Conservation (phyloP, 1,140 invertebrate genomes). For the Paracyclopina nana region DNA sequence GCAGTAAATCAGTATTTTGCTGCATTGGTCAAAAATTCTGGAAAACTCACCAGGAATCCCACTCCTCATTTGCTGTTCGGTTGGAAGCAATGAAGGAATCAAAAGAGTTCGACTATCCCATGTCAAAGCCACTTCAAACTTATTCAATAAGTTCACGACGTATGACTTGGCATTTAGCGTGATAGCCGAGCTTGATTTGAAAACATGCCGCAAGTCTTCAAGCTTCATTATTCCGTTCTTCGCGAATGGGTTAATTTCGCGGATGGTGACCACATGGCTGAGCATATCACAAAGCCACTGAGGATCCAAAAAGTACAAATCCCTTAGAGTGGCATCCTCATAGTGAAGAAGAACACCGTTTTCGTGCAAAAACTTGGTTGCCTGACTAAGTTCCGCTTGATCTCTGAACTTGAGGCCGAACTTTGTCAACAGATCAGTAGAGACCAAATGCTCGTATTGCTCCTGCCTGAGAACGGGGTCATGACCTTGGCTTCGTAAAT, state of each 20-base stretch:
- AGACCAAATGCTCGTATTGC: constrained; percentile 51
- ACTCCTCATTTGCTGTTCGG: constrained; percentile 43
- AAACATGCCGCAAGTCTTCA: constrained; percentile 77
- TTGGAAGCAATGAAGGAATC: constrained; percentile 75
- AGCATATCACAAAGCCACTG: constrained; percentile 97
- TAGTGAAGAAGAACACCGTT: constrained; percentile 95
- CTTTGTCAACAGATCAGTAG: constrained; percentile 42
- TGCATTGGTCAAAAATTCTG: too few relatives aligned
- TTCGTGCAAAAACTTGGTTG: constrained; percentile 88
- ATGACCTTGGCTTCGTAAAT: constrained; percentile 29
- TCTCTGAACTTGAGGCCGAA: constrained; percentile 57
- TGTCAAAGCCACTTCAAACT: constrained; percentile 93
- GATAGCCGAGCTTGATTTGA: constrained; percentile 46
- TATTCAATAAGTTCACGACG: constrained; percentile 71
- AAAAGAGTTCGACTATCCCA: constrained; percentile 79
- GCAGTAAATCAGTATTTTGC: too few relatives aligned
- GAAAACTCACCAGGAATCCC: constrained; percentile 29
- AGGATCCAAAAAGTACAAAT: constrained; percentile 84
- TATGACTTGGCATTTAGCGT: constrained; percentile 47
- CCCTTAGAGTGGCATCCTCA: constrained; percentile 83
- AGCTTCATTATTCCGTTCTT: constrained; percentile 74
- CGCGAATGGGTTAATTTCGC: constrained; percentile 89
- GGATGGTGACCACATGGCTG: constrained; percentile 81
- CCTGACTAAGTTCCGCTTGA: constrained; percentile 67
- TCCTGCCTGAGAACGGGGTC: constrained; percentile 78